Base-by-base conservation (phyloP, 2,797 vertebrate species). In the Parambassis ranga region DNA sequence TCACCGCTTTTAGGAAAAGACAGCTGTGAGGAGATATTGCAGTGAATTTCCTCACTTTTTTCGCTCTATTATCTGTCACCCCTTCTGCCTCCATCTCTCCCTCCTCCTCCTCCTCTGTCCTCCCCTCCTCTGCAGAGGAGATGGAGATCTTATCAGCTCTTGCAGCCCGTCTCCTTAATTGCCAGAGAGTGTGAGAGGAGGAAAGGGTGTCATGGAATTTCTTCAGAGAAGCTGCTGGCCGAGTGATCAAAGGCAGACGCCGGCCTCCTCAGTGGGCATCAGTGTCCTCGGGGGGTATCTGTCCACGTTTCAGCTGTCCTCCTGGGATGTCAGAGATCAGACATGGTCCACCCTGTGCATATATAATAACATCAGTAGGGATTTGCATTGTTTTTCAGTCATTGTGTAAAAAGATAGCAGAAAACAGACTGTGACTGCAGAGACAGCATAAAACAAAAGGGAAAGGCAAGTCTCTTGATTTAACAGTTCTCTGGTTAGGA, bases 61-160 rank as follows among this genome's bases (percentile, higher is more conserved):
- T 36, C 14, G 19, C 33, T 31, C 10, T 46, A 49, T 58, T 65
- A 67, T 79, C 43, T 63, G 20, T 20, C n/a, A 10, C 24, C 26
- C 33, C 33, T 23, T 41, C 46, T 31, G 13, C 32, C 8, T 15
- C 5, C 23, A 23, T 37, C 44, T 46, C 16, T 77, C 50, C 41
- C 41, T 18, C 7, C 38, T 62, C 24, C 49, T 63, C n/a, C n/a
- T n/a, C n/a, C 65, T 50, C n/a, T n/a, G 23, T 65, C 43, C 52
- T 23, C 30, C 11, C 35, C 33, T 15, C 20, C 26, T 57, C 27
- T n/a, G n/a, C n/a, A n/a, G n/a, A n/a, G n/a, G 43, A 75, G 55
- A 69, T 66, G 50, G 24, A 67, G 76, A 77, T 82, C 48, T 49
- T 77, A 79, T 84, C 56, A 3, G 43, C 46, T 10, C 64, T 75